Conservation (phyloP, 2,113 vertebrate species). For the Mormyrus lacerda region DNA sequence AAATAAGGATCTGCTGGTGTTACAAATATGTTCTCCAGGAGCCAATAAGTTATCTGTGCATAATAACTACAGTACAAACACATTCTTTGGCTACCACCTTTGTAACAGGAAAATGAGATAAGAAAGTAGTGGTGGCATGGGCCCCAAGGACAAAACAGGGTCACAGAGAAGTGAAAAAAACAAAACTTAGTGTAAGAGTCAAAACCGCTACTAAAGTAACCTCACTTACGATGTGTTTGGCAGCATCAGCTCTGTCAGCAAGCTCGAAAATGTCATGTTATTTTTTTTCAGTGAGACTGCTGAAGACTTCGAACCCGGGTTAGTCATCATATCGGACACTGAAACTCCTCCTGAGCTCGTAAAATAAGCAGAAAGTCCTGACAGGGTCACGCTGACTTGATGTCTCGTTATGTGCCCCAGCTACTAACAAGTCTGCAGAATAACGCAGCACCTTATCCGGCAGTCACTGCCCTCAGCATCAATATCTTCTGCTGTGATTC, state of each 20-base stretch:
- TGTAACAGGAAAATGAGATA: background rate
- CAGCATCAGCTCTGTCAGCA: background rate
- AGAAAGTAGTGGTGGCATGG: background rate
- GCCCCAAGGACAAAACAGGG: background rate
- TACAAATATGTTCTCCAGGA: background rate
- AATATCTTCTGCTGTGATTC: background rate
- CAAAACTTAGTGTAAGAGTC: background rate
- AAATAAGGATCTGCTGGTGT: background rate
- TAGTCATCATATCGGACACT: background rate
- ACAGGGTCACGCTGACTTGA: background rate
- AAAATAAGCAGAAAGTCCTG: background rate
- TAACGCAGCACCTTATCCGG: background rate
- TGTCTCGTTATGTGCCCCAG: background rate
- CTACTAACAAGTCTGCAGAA: background rate
- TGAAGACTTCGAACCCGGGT: background rate
- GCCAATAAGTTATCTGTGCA: background rate
- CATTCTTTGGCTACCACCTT: background rate
- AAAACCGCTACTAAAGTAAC: background rate
- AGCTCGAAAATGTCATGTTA: background rate
- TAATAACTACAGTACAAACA: background rate
- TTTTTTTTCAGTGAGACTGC: background rate
- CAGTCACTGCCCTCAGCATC: background rate
- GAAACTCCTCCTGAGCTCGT: background rate
- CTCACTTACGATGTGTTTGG: background rate
- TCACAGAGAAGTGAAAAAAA: background rate